Evolutionary conservation across 2,113 vertebrate genomes (phyloP), one percentile per base, ranked within the genome.

Genomic region (Vimba vimba): DNA sequence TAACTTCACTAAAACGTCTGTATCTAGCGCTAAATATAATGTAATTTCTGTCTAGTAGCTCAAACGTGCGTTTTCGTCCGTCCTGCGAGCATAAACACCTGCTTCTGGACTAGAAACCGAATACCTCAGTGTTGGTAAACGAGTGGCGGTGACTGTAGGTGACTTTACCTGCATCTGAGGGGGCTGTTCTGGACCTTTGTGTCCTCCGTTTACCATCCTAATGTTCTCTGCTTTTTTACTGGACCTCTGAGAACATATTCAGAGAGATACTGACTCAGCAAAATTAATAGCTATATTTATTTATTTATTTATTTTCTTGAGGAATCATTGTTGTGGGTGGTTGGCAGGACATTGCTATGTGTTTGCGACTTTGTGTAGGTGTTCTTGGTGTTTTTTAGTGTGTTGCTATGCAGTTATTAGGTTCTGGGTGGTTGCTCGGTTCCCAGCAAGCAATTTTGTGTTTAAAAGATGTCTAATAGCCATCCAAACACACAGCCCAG

Each of bases 101-200:
- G 45, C 19, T 21, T 7, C 68, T 66, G 55, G 64, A 57, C 25
- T 13, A 1, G 81, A 86, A 86, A 88, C 57, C 30, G 33, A 23
- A 88, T 47, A 73, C 84, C 84, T 82, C 30, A 62, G 30, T 21
- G 36, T 60, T 62, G 71, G 55, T 60, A 19, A 77, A 55, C 45
- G 60, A 57, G 73, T 43, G 39, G n/a, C 43, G 7, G 7, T 43
- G 39, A 43, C 39, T 43, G 43, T 0, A 1, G 9, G 43, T 55
- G 25, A 64, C 27, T 68, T 91, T 89, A 94, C 94, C 92, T 94
- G 93, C 84, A 90, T 93, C 69, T 89, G 91, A 4, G 77, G 86
- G 23, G 23, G 12, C 84, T 89, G 90, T 60, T 47, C n/a, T 69
- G 71, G 43, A 47, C 71, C 86, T 77, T 4, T 86, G 62, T 91